These are phyloP conservation scores for Nemopilema nomurai DNA, from an alignment of 30 jellyfish, hydroid and myxozoan genomes.

Conservation along the genomic window DNA sequence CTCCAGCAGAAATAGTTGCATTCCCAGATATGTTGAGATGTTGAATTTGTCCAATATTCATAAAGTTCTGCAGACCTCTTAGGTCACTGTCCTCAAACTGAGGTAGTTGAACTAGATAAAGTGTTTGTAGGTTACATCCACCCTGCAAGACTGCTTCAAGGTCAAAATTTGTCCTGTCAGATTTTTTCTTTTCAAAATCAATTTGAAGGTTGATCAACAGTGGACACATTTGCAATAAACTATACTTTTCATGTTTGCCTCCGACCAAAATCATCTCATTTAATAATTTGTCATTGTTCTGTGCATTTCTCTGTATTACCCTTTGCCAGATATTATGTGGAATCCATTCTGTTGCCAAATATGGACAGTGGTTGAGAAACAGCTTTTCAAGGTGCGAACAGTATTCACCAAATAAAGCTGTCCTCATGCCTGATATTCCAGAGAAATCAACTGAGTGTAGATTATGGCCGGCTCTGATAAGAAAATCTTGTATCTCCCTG, in stretches of 20 bases:
- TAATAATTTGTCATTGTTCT: conserved; percentile 17
- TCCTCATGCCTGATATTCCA: conserved; percentile 30
- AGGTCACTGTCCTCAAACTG: conserved; percentile 31
- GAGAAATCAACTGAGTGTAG: conserved; percentile 47
- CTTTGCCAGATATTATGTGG: background rate
- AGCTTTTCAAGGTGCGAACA: conserved; percentile 57
- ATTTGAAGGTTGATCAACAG: conserved; percentile 35
- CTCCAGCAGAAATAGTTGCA: conserved; percentile 29
- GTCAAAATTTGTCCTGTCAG: conserved; percentile 20
- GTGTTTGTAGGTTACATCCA: conserved; percentile 13
- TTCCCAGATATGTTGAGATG: conserved; percentile 54
- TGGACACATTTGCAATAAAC: conserved; percentile 46
- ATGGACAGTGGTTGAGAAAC: conserved; percentile 57
- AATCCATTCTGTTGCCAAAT: conserved; percentile 53
- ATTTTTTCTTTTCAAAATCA: conserved; percentile 18
- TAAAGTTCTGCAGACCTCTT: conserved; percentile 1
- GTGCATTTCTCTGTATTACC: background rate
- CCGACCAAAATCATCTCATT: background rate
- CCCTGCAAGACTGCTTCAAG: conserved; percentile 35
- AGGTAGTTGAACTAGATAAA: conserved; percentile 36
- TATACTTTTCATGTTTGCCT: conserved; percentile 21
- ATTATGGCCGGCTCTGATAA: conserved; percentile 33
- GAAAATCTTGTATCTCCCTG: background rate
- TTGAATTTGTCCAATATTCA: conserved; percentile 1
- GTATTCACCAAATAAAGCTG: conserved; percentile 35